Evolutionary conservation across 2,797 vertebrate genomes (phyloP), one percentile per base, ranked within the genome.

Genomic region (Labroides dimidiatus): DNA sequence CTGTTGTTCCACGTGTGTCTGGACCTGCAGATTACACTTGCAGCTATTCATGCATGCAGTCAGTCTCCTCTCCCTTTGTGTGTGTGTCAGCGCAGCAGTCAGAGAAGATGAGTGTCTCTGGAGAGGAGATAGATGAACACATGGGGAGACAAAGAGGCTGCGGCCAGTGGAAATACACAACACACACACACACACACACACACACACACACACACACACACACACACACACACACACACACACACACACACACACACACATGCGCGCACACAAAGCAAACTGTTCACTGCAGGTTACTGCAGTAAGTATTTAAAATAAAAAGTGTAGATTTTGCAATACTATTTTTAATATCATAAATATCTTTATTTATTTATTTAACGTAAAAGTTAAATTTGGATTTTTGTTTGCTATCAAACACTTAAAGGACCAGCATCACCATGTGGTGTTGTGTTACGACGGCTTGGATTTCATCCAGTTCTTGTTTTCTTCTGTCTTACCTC

Each of bases 81-180:
- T 82, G 80, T 80, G 72, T 89, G 85, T 88, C 86, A 90, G 87
- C 65, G 9, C 78, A 73, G 84, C 82, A 85, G 84, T 90, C 87
- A 87, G 75, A 86, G 48, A 77, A 86, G 87, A 90, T 84, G 81
- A 87, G 76, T 77, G 87, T 91, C 86, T 87, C 78, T 69, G 69
- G 72, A 82, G 87, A 84, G 80, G 54, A 84, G 78, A 68, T 73
- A 82, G 76, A 86, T 64, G 76, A 86, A 86, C 80, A 82, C 83
- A 67, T 55, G 24, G 49, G 72, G 47, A 83, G 80, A 89, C 89
- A 91, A 90, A 90, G 82, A 87, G 82, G 63, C 71, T 60, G 37
- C 13, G 75, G 69, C 78, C 53, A 54, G 51, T 66, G 69, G 68
- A 82, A 84, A 84, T 50, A 58, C 78, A 85, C 78, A 84, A 63